Evolutionary conservation across 2,113 vertebrate genomes (phyloP).

Genomic region (Cathartes aura): DNA sequence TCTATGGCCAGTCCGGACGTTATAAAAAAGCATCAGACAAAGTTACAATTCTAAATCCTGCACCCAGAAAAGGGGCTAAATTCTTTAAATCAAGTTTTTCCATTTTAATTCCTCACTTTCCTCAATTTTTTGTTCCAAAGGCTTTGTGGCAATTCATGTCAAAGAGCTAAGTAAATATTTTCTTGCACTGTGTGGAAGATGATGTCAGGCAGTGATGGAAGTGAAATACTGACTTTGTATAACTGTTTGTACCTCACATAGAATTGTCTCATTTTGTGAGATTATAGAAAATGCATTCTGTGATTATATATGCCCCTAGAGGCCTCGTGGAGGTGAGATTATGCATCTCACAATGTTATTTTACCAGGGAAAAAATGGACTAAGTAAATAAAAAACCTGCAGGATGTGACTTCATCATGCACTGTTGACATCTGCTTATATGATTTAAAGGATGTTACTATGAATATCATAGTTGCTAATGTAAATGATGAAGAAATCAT

Average conservation of each 20-base stretch:
- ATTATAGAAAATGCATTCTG: slow-evolving; percentile 33
- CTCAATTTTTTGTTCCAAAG: neutral
- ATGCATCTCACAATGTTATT: slow-evolving; percentile 19
- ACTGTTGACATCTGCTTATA: slow-evolving; percentile 29
- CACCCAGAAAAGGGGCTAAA: neutral
- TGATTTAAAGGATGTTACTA: slow-evolving; percentile 62
- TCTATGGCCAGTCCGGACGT: neutral
- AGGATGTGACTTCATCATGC: slow-evolving; percentile 46
- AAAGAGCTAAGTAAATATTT: slow-evolving; percentile 36
- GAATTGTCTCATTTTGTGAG: slow-evolving; percentile 24
- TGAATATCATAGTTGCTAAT: slow-evolving; percentile 46
- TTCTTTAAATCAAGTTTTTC: neutral
- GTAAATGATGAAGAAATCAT: slow-evolving; percentile 60
- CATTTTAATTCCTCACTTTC: neutral
- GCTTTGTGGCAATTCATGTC: neutral
- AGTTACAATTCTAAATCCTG: neutral
- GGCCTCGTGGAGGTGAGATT: slow-evolving; percentile 16
- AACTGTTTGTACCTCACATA: neutral
- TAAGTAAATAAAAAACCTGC: slow-evolving; percentile 46
- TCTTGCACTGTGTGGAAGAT: neutral
- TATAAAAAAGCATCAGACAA: neutral
- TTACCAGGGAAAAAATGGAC: neutral
- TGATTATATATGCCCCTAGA: neutral
- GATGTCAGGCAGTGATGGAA: slow-evolving; percentile 36
- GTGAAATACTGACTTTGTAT: neutral